phyloP scores from a whole-genome alignment of 1,140 invertebrate species.

The Hydropsyche tenuis region DNA sequence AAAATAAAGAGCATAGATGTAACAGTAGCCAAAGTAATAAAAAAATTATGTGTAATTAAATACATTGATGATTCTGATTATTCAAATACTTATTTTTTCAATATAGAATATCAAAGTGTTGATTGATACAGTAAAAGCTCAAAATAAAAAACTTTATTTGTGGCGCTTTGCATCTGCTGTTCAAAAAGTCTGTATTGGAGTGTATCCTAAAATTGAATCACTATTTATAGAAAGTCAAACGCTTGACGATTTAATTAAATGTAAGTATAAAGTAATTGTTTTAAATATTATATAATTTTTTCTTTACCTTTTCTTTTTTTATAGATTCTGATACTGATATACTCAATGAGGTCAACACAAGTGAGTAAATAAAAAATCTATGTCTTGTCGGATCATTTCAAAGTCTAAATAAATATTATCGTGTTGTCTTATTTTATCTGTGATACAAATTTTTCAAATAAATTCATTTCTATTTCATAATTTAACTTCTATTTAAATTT shows the following conservation, averaged over 20 bases:
- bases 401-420: no score
- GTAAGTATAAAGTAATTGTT: conserved; percentile 2
- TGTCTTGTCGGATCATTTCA: no score
- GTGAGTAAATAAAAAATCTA: no score
- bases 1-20: conserved; percentile 65
- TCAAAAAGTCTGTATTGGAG: conserved; percentile 49
- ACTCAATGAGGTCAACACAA: background rate
- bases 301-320: background rate
- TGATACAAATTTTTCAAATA: no score
- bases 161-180: conserved; percentile 54
- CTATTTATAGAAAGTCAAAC: conserved; percentile 33
- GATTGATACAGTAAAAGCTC: conserved; percentile 53
- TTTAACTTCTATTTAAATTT: no score
- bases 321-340: background rate
- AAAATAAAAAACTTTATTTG: conserved; percentile 55
- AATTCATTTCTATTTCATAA: no score
- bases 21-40: conserved; percentile 64
- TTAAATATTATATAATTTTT: no score
- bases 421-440: no score
- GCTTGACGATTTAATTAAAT: conserved; percentile 40
- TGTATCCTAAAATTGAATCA: conserved; percentile 29
- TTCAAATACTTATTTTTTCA: conserved; percentile 36
- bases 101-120: conserved; percentile 56
- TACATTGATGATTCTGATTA: conserved; percentile 30
- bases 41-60: conserved; percentile 27